Percentiles rank a stretch among this genome's conserved stretches.
These are phyloP conservation scores for Periophthalmodon schlosseri DNA, from an alignment of 2,113 vertebrate species.

Conservation along the genomic window DNA sequence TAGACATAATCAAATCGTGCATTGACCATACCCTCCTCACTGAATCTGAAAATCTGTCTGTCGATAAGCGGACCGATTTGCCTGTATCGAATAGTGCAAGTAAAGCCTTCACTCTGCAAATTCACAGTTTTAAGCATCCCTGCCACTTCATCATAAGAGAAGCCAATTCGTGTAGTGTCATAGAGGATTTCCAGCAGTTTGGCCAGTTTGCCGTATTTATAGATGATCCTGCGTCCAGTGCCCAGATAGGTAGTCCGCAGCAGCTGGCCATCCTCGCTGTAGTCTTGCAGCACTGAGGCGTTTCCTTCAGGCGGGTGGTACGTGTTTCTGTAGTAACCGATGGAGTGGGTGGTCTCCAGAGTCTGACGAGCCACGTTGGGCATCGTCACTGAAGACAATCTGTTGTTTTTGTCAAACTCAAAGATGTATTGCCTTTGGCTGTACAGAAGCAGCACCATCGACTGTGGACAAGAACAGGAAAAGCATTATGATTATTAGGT, in stretches of 20 bases:
- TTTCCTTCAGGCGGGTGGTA: conserved; percentile 94
- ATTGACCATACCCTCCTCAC: conserved; percentile 97
- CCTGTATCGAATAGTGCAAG: conserved; percentile 94
- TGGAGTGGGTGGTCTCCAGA: conserved; percentile 91
- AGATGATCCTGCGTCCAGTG: conserved; percentile 90
- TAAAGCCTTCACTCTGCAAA: conserved; percentile 93
- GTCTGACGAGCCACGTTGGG: conserved; percentile 95
- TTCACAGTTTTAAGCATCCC: conserved; percentile 96
- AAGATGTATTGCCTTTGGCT: conserved; percentile 99
- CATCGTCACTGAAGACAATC: conserved; percentile 95
- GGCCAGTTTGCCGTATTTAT: conserved; percentile 93
- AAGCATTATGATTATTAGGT: background rate
- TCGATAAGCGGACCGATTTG: conserved; percentile 97
- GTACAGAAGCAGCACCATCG: conserved; percentile 95
- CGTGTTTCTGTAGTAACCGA: conserved; percentile 96
- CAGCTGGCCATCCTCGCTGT: conserved; percentile 89
- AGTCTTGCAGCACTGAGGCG: conserved; percentile 92
- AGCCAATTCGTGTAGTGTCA: conserved; percentile 91
- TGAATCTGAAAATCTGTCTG: conserved; percentile 97
- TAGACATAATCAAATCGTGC: conserved; percentile 98
- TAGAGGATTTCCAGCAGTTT: conserved; percentile 94
- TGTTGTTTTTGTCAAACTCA: conserved; percentile 96
- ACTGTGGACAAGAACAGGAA: conserved; percentile 74
- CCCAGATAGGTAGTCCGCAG: conserved; percentile 91
- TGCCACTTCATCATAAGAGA: conserved; percentile 90